Evolutionary conservation across 1,140 invertebrate species (phyloP).

Genomic region (Formica exsecta): DNA sequence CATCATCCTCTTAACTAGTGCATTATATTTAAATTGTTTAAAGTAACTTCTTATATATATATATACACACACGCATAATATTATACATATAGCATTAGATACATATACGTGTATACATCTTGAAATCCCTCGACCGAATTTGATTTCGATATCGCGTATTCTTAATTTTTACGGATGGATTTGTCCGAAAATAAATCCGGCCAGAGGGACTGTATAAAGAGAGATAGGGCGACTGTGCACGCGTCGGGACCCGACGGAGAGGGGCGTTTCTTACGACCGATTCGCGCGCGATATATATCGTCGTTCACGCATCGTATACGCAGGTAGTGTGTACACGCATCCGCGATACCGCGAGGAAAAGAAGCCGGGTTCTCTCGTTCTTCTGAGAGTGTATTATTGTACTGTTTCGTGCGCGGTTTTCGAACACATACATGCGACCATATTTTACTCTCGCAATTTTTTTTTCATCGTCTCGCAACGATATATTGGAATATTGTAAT

Average conservation of each 20-base stretch:
- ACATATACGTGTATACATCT: background rate
- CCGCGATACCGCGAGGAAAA: slow-evolving; percentile 23
- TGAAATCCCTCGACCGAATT: background rate
- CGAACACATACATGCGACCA: background rate
- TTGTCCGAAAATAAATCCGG: background rate
- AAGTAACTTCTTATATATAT: background rate
- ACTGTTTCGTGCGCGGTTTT: background rate
- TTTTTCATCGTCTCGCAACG: background rate
- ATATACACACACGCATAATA: background rate
- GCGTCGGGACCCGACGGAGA: background rate
- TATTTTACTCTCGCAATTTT: background rate
- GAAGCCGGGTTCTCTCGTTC: background rate
- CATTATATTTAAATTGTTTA: slow-evolving; percentile 29
- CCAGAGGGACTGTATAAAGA: background rate
- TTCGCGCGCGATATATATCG: background rate
- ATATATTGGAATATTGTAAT: slow-evolving; percentile 31
- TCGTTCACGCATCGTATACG: slow-evolving; percentile 18
- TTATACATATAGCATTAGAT: background rate
- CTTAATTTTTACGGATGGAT: slow-evolving; percentile 1
- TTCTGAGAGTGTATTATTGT: background rate
- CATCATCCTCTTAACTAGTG: slow-evolving; percentile 41
- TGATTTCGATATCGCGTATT: slow-evolving; percentile 1
- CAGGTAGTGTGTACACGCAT: slow-evolving; percentile 22
- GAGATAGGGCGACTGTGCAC: slow-evolving; percentile 1
- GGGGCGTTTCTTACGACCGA: background rate